A percentile compares a stretch with the other conserved stretches of the same genome.
Conservation (phyloP, 2,113 vertebrate species). For the Tragelaphus buxtoni region DNA sequence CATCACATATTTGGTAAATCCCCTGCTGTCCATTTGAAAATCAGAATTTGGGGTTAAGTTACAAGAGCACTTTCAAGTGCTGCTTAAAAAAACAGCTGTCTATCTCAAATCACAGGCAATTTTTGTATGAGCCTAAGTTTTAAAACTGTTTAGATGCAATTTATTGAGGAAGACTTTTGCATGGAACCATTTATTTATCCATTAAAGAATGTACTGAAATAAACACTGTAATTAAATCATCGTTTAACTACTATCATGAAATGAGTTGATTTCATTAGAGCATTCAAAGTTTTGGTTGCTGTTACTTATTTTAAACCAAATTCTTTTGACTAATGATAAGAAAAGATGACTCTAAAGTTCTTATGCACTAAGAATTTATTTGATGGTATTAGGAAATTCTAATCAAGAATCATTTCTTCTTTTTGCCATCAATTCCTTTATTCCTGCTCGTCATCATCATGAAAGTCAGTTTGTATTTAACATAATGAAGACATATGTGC, state of each 20-base stretch:
- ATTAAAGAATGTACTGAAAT: conserved; percentile 9
- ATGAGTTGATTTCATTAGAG: neutral
- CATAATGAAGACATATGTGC: neutral
- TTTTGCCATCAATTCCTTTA: neutral
- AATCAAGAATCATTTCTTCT: neutral
- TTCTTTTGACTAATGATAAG: conserved; percentile 16
- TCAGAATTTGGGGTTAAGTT: conserved; percentile 53
- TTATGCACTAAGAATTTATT: neutral
- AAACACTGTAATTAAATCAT: conserved; percentile 30
- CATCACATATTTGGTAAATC: conserved; percentile 61
- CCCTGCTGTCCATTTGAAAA: conserved; percentile 40
- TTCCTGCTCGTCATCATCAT: neutral
- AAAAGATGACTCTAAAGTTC: neutral
- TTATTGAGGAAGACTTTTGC: conserved; percentile 37
- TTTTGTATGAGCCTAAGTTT: neutral
- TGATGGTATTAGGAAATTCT: neutral
- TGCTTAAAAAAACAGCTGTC: neutral
- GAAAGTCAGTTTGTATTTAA: neutral
- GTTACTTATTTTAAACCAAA: conserved; percentile 17
- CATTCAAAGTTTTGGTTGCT: neutral
- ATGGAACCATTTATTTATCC: neutral
- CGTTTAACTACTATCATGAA: neutral
- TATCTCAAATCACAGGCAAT: conserved; percentile 44
- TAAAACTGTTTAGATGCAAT: conserved; percentile 31
- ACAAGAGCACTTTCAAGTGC: conserved; percentile 49